Conservation (phyloP, 1,140 invertebrate species). For the Rhyacophila brunnea region DNA sequence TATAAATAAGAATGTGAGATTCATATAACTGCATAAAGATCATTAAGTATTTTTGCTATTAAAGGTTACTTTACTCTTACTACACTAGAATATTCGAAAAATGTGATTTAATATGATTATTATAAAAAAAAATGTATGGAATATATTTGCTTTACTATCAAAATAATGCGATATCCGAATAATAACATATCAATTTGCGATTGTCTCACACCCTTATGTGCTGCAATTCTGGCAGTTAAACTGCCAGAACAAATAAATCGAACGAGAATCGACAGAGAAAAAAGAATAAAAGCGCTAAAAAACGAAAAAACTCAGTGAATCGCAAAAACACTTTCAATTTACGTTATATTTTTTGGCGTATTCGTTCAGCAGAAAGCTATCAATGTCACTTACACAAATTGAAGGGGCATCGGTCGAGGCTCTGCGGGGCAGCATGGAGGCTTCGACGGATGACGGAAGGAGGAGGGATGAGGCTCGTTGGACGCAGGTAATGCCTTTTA, state of each 20-base stretch:
- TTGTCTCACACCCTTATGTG: too few species aligned
- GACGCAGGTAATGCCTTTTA: not conserved
- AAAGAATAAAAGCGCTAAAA: slow-evolving; percentile 47
- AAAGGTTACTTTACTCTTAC: too few species aligned
- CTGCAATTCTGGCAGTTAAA: too few species aligned
- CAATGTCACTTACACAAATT: slow-evolving; percentile 57
- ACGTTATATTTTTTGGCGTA: slow-evolving; percentile 30
- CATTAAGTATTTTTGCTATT: too few species aligned
- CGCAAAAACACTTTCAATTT: slow-evolving; percentile 30
- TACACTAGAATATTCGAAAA: too few species aligned
- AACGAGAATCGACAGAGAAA: slow-evolving; percentile 15
- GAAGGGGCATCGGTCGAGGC: slow-evolving; percentile 47
- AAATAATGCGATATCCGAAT: too few species aligned
- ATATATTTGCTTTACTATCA: too few species aligned
- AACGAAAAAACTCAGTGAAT: slow-evolving; percentile 34
- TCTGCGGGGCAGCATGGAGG: slow-evolving; percentile 25
- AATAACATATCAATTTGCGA: too few species aligned
- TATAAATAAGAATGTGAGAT: too few species aligned
- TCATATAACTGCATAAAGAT: too few species aligned
- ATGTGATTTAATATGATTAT: too few species aligned
- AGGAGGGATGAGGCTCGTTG: slow-evolving; percentile 1
- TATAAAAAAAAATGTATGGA: too few species aligned
- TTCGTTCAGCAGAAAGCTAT: slow-evolving; percentile 40
- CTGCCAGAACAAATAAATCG: slow-evolving; percentile 8
- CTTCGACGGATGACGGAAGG: not conserved